Base-by-base conservation (phyloP, 2,888 invertebrate genomes). In the Limnephilus auricula region DNA sequence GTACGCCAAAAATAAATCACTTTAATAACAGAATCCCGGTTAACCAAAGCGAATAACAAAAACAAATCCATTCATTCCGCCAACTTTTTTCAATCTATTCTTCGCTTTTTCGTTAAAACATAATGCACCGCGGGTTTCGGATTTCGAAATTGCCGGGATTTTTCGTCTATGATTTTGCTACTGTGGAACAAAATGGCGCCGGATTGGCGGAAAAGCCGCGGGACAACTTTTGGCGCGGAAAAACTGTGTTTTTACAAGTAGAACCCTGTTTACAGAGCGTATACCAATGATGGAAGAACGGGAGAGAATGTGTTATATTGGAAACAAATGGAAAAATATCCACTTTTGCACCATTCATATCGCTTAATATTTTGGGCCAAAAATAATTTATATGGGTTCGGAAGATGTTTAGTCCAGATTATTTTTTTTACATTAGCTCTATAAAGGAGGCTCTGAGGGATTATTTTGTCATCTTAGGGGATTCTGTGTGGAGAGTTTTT, bases 161-260 rank as follows among this genome's bases (percentile, higher is more conserved):
- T 80, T 80, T 80, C 80, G 31, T 80, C 80, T 80, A 31, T 80
- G 80, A 31, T 80, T 80, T 80, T 32, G 12, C 80, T 13, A 31
- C 13, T 34, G 4, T 31, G 9, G 25, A 65, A 9, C 80, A 82
- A 82, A 82, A 31, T 82, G 80, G 80, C 3, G 15, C 80, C 31
- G 18, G 30, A 5, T 82, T 32, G 80, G 32, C 80, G 32, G 80
- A 18, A 32, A 32, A 10, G 31, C 25, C 15, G 18, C 25, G 65
- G n/a, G 2, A 18, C 80, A 80, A 80, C 31, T 80, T 80, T 80
- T 32, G 31, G 31, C 80, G 80, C 80, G 13, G 80, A 80, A 80
- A 80, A 80, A 80, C 80, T 0, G 15, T 32, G 32, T 82, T 32
- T 82, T 30, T 82, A 31, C 80, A 82, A 82, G 32, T 82, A 32